Conservation (phyloP, 2,888 invertebrate genomes). For the Papilio gigon region DNA sequence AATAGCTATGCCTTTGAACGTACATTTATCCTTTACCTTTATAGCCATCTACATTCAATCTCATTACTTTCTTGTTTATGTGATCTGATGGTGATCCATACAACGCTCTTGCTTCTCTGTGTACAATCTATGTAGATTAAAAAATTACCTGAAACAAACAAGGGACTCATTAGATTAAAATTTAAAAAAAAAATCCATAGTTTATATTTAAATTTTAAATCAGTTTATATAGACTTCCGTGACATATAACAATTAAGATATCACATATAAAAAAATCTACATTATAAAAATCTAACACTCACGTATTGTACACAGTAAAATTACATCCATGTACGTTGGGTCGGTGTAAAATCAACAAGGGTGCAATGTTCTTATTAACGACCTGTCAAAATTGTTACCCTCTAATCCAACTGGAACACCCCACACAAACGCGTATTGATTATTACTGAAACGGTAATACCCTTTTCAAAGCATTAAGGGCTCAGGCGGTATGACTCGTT, state of each 20-base stretch:
- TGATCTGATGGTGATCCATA: neutral
- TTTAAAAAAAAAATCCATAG: neutral
- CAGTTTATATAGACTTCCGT: neutral
- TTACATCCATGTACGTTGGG: conserved; percentile 54
- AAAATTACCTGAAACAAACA: conserved; percentile 16
- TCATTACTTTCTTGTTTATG: neutral
- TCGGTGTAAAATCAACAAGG: conserved; percentile 76
- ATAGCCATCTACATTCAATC: neutral
- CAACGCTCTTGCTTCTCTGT: neutral
- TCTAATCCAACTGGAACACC: conserved; percentile 67
- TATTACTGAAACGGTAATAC: conserved; percentile 39
- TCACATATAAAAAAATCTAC: neutral
- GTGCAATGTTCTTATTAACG: conserved; percentile 76
- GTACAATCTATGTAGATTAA: too few species aligned
- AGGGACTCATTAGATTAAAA: neutral
- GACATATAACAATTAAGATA: conserved; percentile 1
- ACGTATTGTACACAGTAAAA: conserved; percentile 22
- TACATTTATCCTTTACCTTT: neutral
- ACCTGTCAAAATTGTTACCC: conserved; percentile 70
- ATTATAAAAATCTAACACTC: conserved; percentile 52
- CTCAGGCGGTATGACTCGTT: conserved; percentile 3
- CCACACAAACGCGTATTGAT: conserved; percentile 57
- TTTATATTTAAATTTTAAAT: neutral
- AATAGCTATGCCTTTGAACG: too few species aligned
- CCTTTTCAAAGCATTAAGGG: conserved; percentile 32